These are phyloP conservation scores for Thamnophis elegans DNA, from an alignment of 2,797 vertebrate species.

Conservation along the genomic window DNA sequence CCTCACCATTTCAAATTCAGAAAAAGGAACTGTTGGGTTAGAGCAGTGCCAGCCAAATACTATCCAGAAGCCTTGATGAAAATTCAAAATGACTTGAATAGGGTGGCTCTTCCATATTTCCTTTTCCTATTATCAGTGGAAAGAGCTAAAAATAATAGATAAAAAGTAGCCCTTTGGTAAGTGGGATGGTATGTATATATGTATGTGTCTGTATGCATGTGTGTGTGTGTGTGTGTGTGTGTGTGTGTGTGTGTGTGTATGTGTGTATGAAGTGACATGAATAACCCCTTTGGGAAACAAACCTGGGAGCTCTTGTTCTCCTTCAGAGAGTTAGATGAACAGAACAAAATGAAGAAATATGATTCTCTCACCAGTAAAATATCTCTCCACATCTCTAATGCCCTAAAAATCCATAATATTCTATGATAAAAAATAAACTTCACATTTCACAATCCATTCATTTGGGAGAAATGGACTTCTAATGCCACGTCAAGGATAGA, in stretches of 20 bases:
- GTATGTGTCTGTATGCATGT: no score
- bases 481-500: background rate
- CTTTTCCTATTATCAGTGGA: background rate
- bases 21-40: background rate
- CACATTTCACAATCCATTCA: background rate
- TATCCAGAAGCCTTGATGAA: background rate
- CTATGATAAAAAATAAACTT: background rate
- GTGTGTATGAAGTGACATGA: background rate
- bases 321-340: background rate
- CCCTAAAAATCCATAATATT: background rate
- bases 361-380: background rate
- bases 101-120: no score
- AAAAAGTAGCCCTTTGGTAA: background rate
- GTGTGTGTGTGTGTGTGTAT: no score
- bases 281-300: background rate
- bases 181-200: background rate
- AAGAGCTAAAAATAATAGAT: no score
- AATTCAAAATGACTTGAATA: background rate
- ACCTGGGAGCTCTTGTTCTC: background rate
- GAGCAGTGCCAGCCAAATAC: background rate
- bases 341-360: conserved; percentile 4
- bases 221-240: no score
- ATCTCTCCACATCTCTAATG: background rate
- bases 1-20: background rate
- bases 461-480: background rate